A percentile compares a stretch with the other conserved stretches of the same genome.
Evolutionary conservation across 1,140 invertebrate species (phyloP).

Genomic region (Neelides sp.): DNA sequence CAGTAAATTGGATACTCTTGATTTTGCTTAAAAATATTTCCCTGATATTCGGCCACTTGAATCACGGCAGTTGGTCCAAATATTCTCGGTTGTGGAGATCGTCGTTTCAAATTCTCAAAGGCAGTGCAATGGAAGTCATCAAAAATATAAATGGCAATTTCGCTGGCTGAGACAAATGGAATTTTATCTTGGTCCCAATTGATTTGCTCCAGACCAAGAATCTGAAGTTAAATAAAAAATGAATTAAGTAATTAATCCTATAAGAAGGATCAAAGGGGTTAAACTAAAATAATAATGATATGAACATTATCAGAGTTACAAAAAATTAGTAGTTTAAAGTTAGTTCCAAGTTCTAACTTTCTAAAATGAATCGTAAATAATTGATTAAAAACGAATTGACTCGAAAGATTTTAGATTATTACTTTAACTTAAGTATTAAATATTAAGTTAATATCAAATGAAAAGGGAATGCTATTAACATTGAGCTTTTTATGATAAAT

Average conservation of each 20-base stretch:
- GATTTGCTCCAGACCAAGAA: not conserved
- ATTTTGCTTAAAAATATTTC: constrained; percentile 8
- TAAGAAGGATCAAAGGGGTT: too few relatives aligned
- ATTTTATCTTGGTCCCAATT: not conserved
- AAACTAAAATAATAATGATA: too few relatives aligned
- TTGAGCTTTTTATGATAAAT: too few relatives aligned
- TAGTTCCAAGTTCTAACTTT: too few relatives aligned
- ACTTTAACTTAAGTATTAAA: too few relatives aligned
- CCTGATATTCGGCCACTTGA: constrained; percentile 4
- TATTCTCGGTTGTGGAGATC: constrained; percentile 15
- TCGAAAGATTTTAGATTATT: too few relatives aligned
- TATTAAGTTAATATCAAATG: too few relatives aligned
- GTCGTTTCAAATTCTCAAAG: constrained; percentile 20
- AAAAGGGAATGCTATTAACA: too few relatives aligned
- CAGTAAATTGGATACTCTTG: constrained; percentile 26
- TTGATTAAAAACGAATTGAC: too few relatives aligned
- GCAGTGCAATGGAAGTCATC: constrained; percentile 23
- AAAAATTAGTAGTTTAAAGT: too few relatives aligned
- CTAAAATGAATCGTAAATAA: too few relatives aligned
- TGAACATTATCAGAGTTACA: too few relatives aligned
- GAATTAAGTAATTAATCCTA: not conserved
- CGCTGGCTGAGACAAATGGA: not conserved
- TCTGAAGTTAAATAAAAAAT: not conserved
- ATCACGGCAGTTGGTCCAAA: constrained; percentile 22
- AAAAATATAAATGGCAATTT: constrained; percentile 16